Evolutionary conservation across 2,888 invertebrate species (phyloP).

Genomic region (Pristionchus mayeri): DNA sequence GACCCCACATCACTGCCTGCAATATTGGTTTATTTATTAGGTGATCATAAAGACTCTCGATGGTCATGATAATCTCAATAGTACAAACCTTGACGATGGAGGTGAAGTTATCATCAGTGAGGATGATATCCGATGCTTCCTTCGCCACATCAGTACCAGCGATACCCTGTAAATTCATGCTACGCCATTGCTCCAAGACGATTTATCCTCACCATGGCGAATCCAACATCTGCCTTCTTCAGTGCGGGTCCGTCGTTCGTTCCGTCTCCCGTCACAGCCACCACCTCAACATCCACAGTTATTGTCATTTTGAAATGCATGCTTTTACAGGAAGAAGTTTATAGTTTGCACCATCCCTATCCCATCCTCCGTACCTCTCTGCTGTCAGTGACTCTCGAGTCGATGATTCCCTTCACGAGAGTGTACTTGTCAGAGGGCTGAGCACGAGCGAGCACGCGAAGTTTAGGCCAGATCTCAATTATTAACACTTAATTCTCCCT

Average conservation of each 20-base stretch:
- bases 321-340: background rate
- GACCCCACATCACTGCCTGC: constrained; percentile 80
- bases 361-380: constrained; percentile 78
- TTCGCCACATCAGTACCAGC: constrained; percentile 80
- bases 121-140: constrained; percentile 80
- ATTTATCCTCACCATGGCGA: constrained; percentile 77
- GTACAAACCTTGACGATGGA: constrained; percentile 79
- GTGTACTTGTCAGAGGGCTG: constrained; percentile 98
- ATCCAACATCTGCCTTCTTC: constrained; percentile 80
- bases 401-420: constrained; percentile 97
- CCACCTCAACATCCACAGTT: constrained; percentile 76
- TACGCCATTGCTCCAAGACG: background rate
- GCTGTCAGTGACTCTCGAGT: constrained; percentile 89
- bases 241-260: constrained; percentile 80
- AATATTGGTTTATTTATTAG: too few species aligned
- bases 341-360: background rate
- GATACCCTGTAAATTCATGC: constrained; percentile 72
- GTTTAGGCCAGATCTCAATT: constrained; percentile 88
- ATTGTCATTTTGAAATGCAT: background rate
- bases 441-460: constrained; percentile 94
- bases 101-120: constrained; percentile 80
- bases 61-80: background rate
- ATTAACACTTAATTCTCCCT: background rate
- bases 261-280: constrained; percentile 80
- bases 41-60: too few species aligned